Base-by-base conservation (phyloP, 2,888 invertebrate species). In the Balanococcus diminutus region DNA sequence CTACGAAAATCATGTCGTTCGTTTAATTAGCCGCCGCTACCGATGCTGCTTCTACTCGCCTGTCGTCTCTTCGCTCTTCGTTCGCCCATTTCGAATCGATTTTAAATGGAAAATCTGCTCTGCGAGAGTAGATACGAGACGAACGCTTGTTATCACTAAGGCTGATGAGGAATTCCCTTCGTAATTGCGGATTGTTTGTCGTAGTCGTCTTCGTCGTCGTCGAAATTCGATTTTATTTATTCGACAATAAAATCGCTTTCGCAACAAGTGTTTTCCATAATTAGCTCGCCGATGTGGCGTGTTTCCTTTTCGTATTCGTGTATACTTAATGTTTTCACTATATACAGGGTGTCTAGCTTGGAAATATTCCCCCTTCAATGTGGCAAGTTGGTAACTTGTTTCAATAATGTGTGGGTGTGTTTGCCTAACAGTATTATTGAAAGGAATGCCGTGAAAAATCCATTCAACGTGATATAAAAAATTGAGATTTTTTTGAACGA, bases 201-300 rank as follows among this genome's bases (percentile, higher is more conserved):
- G 51, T 19, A 4, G 19, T 67, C 11, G 61, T 67, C 61, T 25
- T 19, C n/a, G 19, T 67, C 11, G 61, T 67, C 61, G 61, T 25
- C 61, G 56, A 56, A 56, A 56, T 56, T 56, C 56, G 28, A 67
- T 28, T 67, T 25, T 67, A 67, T 67, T 67, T 67, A 67, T 67
- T 67, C 61, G 61, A 28, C 61, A 67, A 67, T 67, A 67, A 25
- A 25, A 67, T 11, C 1, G 61, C 14, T 67, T 67, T 28, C 11
- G 61, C 61, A 67, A 67, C 61, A 67, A 67, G 61, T 67, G 61
- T 67, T 67, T 67, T 67, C n/a, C 22, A 22, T 67, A 67, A 67
- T 67, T 67, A 67, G 61, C 25, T 14, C 61, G 25, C 11, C 14
- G 11, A 4, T 25, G 25, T 14, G 28, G 61, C 28, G 61, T 67